Percentiles rank a stretch among this genome's conserved stretches.
Evolutionary conservation across 2,888 invertebrate species (phyloP).

Genomic region (Caenorhabditis japonica): DNA sequence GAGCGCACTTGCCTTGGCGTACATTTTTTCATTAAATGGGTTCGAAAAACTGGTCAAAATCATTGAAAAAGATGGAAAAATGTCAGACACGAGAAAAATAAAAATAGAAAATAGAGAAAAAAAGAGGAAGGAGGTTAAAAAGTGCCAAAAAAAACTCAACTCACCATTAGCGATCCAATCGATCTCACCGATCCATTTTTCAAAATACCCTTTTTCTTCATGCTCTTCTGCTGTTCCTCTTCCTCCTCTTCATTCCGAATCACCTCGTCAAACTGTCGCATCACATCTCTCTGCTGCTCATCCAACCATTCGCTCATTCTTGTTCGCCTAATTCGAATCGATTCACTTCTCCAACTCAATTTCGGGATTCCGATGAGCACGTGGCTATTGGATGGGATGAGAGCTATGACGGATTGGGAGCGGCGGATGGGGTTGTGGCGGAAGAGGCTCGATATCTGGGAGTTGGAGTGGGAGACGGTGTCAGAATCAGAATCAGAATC

Average conservation of each 20-base stretch:
- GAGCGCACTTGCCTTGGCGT: too few relatives aligned
- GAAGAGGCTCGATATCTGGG: too few relatives aligned
- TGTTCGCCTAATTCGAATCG: conserved; percentile 37
- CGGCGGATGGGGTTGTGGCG: not conserved
- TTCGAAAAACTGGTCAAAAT: too few relatives aligned
- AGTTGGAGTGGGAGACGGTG: not conserved
- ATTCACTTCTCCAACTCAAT: conserved; percentile 39
- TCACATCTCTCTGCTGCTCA: conserved; percentile 48
- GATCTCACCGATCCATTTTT: conserved; percentile 16
- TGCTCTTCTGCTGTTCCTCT: conserved; percentile 12
- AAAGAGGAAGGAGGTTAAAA: too few relatives aligned
- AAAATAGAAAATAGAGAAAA: too few relatives aligned
- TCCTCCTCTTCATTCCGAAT: conserved; percentile 35
- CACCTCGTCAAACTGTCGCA: conserved; percentile 43
- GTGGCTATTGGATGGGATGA: conserved; percentile 35
- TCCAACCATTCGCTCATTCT: conserved; percentile 43
- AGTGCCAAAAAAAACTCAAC: too few relatives aligned
- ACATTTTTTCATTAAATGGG: too few relatives aligned
- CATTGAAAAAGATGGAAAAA: too few relatives aligned
- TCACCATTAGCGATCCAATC: not conserved
- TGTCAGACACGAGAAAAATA: too few relatives aligned
- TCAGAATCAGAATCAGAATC: not conserved
- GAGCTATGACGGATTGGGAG: conserved; percentile 23
- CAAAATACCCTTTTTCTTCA: conserved; percentile 16
- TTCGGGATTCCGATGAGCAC: conserved; percentile 38